phyloP scores from a whole-genome alignment of 2,113 vertebrate species.

The Grallaria varia region DNA sequence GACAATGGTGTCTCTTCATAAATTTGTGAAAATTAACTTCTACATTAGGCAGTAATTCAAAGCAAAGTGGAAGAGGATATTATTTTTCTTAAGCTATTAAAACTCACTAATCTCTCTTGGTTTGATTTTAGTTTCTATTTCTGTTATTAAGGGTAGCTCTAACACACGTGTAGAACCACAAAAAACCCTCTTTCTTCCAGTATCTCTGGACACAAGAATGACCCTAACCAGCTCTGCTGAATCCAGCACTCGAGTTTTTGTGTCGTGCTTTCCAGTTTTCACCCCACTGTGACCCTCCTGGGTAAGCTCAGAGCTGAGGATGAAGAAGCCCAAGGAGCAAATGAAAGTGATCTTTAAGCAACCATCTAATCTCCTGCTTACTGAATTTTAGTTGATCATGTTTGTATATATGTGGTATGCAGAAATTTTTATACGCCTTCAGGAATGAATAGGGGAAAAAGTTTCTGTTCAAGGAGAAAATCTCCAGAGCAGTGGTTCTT shows the following conservation, averaged over 20 bases:
- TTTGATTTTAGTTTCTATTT: not conserved
- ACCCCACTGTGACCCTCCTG: not conserved
- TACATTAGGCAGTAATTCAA: not conserved
- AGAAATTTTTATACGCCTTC: not conserved
- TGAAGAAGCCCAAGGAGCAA: fast-evolving
- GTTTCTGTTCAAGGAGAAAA: not conserved
- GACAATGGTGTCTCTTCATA: not conserved
- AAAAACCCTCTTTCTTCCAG: not conserved
- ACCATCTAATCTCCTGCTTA: not conserved
- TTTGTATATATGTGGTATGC: not conserved
- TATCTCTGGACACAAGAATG: not conserved
- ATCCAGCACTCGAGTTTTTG: not conserved
- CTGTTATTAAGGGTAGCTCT: not conserved
- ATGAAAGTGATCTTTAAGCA: not conserved
- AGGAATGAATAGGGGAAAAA: not conserved
- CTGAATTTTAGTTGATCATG: not conserved
- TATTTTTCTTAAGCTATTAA: not conserved
- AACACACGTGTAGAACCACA: not conserved
- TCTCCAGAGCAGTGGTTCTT: not conserved
- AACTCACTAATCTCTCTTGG: not conserved
- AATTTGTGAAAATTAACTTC: not conserved
- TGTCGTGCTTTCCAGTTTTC: not conserved
- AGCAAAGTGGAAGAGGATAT: not conserved
- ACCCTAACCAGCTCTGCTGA: not conserved
- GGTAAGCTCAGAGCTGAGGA: not conserved